Evolutionary conservation across 2,797 vertebrate genomes (phyloP), one percentile per base, ranked within the genome.

Genomic region (Falco concolor): DNA sequence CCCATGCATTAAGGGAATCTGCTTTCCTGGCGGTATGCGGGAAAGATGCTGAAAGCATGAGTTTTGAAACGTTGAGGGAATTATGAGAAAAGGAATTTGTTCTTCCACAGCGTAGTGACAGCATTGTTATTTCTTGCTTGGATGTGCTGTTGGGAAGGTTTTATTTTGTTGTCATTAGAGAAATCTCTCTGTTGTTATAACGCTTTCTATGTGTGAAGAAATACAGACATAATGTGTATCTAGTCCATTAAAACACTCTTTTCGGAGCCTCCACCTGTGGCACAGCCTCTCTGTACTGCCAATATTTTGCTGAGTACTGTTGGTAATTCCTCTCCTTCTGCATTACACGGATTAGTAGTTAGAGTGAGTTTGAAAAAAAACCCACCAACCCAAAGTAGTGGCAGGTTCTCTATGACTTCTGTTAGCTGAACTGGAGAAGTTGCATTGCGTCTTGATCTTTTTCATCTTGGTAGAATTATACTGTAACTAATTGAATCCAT

Each of bases 401-500:
- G 73, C 81, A 74, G 80, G 53, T 85, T 95, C 92, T 95, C 93
- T 91, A 20, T 83, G 90, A 95, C 91, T 94, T 93, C 68, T 90
- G 90, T 59, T 78, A 91, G 92, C 94, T 54, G 84, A 95, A 80
- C 88, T 79, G 87, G 90, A 95, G 95, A 92, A 96, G 95, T 95
- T 96, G 85, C 60, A 13, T 53, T 75, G 94, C 22, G 22, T 97
- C 98, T 97, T 94, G 95, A 95, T 98, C 96, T 97, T 96, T 96
- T 95, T 94, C 95, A 94, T 97, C 97, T 93, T 95, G 93, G 96
- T 98, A 81, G 97, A 96, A 96, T 97, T 98, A 97, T 97, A 96
- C 96, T 97, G 97, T 97, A 97, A 97, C 97, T 98, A 98, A 98
- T 97, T 98, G 98, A 98, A 97, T 97, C 97, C 97, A 97, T 98